These are phyloP conservation scores for Pteruthius melanotis DNA, from an alignment of 2,113 vertebrate genomes.

Conservation along the genomic window DNA sequence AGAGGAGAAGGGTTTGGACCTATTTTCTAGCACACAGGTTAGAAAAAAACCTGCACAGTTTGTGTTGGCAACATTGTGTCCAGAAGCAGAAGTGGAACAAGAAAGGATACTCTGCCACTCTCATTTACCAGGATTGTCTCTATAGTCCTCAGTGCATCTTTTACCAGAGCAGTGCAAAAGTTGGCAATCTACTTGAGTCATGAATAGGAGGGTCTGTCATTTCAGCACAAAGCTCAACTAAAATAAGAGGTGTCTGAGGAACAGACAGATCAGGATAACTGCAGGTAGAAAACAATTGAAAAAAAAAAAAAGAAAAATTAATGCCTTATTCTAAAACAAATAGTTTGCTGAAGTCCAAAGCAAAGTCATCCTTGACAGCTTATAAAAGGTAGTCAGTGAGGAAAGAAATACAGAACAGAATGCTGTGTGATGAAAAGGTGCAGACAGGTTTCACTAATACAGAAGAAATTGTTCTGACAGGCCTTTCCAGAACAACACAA, in stretches of 20 bases:
- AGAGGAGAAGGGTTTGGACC: neutral
- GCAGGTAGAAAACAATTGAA: accelerated
- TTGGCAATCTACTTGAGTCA: neutral
- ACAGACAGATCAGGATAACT: neutral
- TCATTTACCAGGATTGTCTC: neutral
- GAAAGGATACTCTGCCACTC: neutral
- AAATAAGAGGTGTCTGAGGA: neutral
- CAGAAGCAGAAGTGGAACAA: neutral
- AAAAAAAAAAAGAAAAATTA: neutral
- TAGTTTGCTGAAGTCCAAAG: neutral
- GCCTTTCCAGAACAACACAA: neutral
- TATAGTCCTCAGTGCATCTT: neutral
- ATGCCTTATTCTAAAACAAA: neutral
- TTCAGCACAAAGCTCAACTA: neutral
- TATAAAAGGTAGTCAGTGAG: neutral
- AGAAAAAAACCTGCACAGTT: neutral
- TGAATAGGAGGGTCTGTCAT: neutral
- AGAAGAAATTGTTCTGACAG: neutral
- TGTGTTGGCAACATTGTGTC: neutral
- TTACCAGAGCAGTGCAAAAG: neutral
- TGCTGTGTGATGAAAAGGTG: neutral
- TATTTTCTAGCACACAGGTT: neutral
- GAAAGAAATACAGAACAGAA: neutral
- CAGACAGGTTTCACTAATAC: neutral
- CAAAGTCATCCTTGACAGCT: neutral